A percentile compares a stretch with the other conserved stretches of the same genome.
Evolutionary conservation across 2,797 vertebrate genomes (phyloP).

Genomic region (Enteromius trimaculatus): DNA sequence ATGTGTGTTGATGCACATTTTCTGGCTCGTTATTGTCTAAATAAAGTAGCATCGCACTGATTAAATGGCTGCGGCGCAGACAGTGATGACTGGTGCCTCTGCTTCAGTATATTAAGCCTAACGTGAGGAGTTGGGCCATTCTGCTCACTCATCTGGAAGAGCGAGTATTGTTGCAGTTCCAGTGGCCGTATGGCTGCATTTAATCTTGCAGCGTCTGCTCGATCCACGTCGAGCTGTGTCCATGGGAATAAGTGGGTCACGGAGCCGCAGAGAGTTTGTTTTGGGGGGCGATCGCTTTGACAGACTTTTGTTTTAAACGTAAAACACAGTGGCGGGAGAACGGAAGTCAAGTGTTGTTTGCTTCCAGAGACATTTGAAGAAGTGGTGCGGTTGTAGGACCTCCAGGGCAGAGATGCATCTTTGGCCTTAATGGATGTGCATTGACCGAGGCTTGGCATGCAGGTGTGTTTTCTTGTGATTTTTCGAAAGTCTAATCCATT

Average conservation of each 20-base stretch:
- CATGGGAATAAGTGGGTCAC: constrained; percentile 46
- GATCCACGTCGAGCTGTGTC: constrained; percentile 5
- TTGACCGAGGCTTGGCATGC: background rate
- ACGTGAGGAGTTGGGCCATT: constrained; percentile 20
- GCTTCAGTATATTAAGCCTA: constrained; percentile 28
- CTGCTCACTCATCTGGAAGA: constrained; percentile 46
- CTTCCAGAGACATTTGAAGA: constrained; percentile 33
- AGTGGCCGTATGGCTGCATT: constrained; percentile 16
- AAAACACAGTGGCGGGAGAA: constrained; percentile 11
- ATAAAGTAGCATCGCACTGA: constrained; percentile 33
- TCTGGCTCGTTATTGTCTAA: constrained; percentile 22
- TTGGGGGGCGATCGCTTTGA: background rate
- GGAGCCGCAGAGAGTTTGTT: constrained; percentile 27
- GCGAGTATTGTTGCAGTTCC: constrained; percentile 37
- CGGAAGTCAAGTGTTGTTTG: constrained; percentile 13
- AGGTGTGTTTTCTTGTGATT: constrained; percentile 13
- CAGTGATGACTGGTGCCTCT: constrained; percentile 39
- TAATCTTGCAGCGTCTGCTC: constrained; percentile 33
- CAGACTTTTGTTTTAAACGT: constrained; percentile 26
- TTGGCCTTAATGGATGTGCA: constrained; percentile 43
- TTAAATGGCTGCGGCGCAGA: constrained; percentile 6
- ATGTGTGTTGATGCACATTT: constrained; percentile 29
- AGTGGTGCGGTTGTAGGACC: constrained; percentile 64
- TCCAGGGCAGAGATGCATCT: constrained; percentile 66
- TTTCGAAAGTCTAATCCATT: background rate